Percentiles rank a stretch among this genome's conserved stretches.
phyloP scores from a whole-genome alignment of 2,797 vertebrate species.

The Enteromius treurensis region DNA sequence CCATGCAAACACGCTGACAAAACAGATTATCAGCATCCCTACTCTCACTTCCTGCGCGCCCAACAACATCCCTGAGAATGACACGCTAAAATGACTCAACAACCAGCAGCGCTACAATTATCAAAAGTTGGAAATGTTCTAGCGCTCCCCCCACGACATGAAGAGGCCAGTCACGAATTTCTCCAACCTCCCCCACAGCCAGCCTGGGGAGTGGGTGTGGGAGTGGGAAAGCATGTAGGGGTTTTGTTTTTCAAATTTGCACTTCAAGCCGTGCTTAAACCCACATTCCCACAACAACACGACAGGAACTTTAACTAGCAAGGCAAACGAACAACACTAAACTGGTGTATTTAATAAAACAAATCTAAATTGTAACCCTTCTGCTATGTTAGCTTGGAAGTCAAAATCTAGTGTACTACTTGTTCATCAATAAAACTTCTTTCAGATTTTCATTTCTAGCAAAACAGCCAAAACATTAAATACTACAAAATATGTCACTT shows the following conservation, averaged over 20 bases:
- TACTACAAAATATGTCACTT: not conserved
- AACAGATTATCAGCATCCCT: slow-evolving; percentile 54
- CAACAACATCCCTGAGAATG: slow-evolving; percentile 32
- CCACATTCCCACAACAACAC: slow-evolving; percentile 12
- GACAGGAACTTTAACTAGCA: not conserved
- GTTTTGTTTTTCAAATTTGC: slow-evolving; percentile 20
- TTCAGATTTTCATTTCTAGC: not conserved
- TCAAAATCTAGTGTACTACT: not conserved
- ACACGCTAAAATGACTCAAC: slow-evolving; percentile 26
- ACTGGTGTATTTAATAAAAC: slow-evolving; percentile 8
- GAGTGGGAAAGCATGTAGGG: slow-evolving; percentile 42
- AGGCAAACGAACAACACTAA: not conserved
- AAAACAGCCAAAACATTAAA: not conserved
- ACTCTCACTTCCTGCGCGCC: slow-evolving; percentile 41
- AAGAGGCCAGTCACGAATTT: slow-evolving; percentile 30
- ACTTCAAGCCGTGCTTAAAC: not conserved
- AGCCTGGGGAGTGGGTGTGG: slow-evolving; percentile 35
- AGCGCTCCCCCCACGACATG: not conserved
- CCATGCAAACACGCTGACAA: slow-evolving; percentile 56
- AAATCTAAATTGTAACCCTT: not conserved
- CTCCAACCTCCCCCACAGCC: slow-evolving; percentile 46
- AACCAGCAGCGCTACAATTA: not conserved
- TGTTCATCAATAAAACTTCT: not conserved
- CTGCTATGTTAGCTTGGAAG: not conserved
- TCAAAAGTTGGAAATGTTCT: slow-evolving; percentile 19